Conservation (phyloP, 2,797 vertebrate species). For the Antennarius maculatus region DNA sequence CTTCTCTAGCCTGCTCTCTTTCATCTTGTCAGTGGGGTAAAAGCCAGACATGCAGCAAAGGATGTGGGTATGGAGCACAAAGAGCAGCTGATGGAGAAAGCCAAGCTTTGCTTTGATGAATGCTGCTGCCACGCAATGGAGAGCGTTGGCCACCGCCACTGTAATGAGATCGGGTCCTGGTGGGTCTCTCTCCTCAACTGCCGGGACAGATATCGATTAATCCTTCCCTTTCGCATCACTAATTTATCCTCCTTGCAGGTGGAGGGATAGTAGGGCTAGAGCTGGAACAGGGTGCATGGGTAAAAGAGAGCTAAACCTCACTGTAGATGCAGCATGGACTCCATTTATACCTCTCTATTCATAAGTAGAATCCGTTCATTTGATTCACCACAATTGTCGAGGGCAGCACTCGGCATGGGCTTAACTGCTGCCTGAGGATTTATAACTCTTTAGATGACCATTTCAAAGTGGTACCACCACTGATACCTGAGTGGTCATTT, state of each 20-base stretch:
- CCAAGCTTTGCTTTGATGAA: conserved; percentile 62
- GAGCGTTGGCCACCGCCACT: conserved; percentile 46
- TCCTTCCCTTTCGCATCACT: conserved; percentile 54
- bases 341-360: conserved; percentile 15
- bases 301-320: neutral
- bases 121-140: conserved; percentile 63
- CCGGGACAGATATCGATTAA: conserved; percentile 67
- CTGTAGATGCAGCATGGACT: conserved; percentile 4
- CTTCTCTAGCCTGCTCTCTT: conserved; percentile 42
- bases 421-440: conserved; percentile 36
- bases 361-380: conserved; percentile 14
- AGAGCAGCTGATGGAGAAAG: conserved; percentile 41
- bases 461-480: conserved; percentile 12
- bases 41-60: conserved; percentile 47
- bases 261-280: conserved; percentile 12
- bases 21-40: conserved; percentile 55
- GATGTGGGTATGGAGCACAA: conserved; percentile 24
- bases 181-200: conserved; percentile 56
- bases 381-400: conserved; percentile 15
- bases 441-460: conserved; percentile 13
- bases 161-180: conserved; percentile 69
- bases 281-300: conserved; percentile 3
- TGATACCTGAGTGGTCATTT: conserved; percentile 13
- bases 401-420: conserved; percentile 9
- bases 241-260: conserved; percentile 61